A percentile compares a stretch with the other conserved stretches of the same genome.
phyloP scores from a whole-genome alignment of 2,113 vertebrate genomes.

The Phasianus colchicus region DNA sequence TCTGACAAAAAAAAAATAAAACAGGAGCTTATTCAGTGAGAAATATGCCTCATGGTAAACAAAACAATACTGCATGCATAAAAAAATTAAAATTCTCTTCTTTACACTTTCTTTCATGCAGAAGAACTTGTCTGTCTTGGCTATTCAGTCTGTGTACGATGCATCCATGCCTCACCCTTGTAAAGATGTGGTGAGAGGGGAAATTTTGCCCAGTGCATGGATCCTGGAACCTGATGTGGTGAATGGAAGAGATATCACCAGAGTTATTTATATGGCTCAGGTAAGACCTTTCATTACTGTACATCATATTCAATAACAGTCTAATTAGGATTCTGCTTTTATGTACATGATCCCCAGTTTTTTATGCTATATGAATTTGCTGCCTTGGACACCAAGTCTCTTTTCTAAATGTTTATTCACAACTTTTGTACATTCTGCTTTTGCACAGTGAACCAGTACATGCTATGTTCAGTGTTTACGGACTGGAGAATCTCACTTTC shows the following conservation, averaged over 20 bases:
- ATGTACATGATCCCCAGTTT: not conserved
- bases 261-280: slow-evolving; percentile 91
- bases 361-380: not conserved
- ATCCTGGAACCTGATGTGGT: slow-evolving; percentile 85
- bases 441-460: not conserved
- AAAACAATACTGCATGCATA: not conserved
- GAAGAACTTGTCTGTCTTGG: slow-evolving; percentile 86
- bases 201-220: slow-evolving; percentile 96
- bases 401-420: not conserved
- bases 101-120: slow-evolving; percentile 49
- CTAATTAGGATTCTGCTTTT: not conserved
- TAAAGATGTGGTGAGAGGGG: slow-evolving; percentile 88
- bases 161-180: slow-evolving; percentile 90
- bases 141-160: slow-evolving; percentile 92
- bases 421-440: not conserved
- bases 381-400: not conserved
- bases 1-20: not conserved
- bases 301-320: not conserved
- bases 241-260: slow-evolving; percentile 84
- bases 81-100: not conserved
- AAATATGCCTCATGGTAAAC: not conserved
- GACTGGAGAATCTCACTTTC: not conserved
- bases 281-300: slow-evolving; percentile 65
- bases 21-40: not conserved
- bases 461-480: not conserved